phyloP scores from a whole-genome alignment of 2,888 invertebrate genomes.

The Thymelicus sylvestris region DNA sequence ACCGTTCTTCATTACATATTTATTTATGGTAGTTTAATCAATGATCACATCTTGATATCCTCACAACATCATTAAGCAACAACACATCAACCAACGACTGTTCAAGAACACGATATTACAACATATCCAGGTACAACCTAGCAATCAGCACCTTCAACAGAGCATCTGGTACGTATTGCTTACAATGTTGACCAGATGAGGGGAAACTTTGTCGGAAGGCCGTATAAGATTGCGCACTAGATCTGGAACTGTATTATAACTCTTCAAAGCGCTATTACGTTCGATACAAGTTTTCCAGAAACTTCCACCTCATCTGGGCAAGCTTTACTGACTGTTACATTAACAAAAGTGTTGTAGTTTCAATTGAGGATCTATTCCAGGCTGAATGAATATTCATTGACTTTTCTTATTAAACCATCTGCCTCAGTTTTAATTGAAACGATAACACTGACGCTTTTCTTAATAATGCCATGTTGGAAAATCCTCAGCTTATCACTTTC shows the following conservation, averaged over 20 bases:
- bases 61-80: conserved; percentile 25
- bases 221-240: conserved; percentile 2
- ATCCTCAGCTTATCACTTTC: conserved; percentile 44
- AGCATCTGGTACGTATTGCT: conserved; percentile 49
- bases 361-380: conserved; percentile 33
- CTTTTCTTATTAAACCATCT: conserved; percentile 7
- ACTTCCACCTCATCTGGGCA: conserved; percentile 17
- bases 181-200: conserved; percentile 34
- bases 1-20: conserved; percentile 11
- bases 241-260: conserved; percentile 6
- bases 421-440: conserved; percentile 30
- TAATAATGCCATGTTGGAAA: conserved; percentile 39
- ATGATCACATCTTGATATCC: background rate
- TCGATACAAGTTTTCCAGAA: conserved; percentile 9
- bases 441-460: conserved; percentile 40
- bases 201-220: background rate
- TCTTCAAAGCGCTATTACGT: conserved; percentile 5
- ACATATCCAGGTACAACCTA: conserved; percentile 41
- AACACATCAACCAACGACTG: conserved; percentile 21
- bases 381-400: background rate
- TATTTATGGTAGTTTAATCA: background rate
- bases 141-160: conserved; percentile 40
- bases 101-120: conserved; percentile 35
- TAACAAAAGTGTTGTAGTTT: conserved; percentile 42
- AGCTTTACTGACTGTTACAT: conserved; percentile 38